These are phyloP conservation scores for Pelodiscus sinensis DNA, from an alignment of 2,113 vertebrate species.

Conservation along the genomic window DNA sequence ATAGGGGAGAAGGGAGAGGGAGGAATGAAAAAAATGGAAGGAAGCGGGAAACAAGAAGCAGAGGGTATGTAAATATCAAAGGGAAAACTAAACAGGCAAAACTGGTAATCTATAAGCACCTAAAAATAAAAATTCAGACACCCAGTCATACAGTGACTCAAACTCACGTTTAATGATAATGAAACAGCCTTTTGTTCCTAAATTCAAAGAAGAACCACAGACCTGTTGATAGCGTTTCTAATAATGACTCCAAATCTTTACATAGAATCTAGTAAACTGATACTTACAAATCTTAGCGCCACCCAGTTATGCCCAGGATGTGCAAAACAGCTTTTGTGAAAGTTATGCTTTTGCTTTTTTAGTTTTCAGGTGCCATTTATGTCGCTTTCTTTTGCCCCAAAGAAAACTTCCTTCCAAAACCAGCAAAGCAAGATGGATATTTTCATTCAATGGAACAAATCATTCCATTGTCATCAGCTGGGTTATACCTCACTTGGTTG, in stretches of 20 bases:
- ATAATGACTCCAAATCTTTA: slow-evolving; percentile 23
- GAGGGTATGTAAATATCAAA: no score
- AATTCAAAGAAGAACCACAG: slow-evolving; percentile 67
- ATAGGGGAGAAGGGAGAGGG: no score
- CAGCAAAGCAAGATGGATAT: background rate
- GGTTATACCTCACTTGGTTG: background rate
- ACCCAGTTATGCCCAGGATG: background rate
- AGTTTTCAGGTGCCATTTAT: background rate
- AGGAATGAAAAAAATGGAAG: no score
- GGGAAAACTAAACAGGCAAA: no score
- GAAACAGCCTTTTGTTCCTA: slow-evolving; percentile 72
- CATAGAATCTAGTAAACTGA: background rate
- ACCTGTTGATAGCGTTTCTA: slow-evolving; percentile 56
- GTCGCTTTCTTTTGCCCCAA: background rate
- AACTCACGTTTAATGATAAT: slow-evolving; percentile 68
- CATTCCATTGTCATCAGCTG: background rate
- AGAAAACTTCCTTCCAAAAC: background rate
- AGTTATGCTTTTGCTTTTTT: no score
- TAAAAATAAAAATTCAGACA: slow-evolving; percentile 69
- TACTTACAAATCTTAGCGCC: background rate
- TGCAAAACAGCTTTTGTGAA: background rate
- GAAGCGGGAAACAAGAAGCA: no score
- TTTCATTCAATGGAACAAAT: background rate
- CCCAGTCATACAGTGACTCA: slow-evolving; percentile 35
- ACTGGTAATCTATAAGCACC: no score